Base-by-base conservation (phyloP, 2,797 vertebrate species). In the Cottoperca gobio region DNA sequence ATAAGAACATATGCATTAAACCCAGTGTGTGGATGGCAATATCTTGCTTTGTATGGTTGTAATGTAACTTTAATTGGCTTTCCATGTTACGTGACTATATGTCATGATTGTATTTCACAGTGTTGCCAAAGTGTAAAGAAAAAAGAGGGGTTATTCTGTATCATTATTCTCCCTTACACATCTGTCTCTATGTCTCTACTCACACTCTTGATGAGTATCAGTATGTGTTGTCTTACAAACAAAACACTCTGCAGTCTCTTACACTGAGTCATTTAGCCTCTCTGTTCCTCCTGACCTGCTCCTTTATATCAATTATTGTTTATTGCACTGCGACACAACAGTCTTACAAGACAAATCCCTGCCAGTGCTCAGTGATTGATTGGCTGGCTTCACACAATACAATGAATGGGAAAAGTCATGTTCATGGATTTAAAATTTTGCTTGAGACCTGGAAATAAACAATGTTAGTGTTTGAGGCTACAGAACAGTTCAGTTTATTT, bases 251-350 rank as follows among this genome's bases (percentile, higher is more conserved):
- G 80, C 70, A 59, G 74, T 73, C 77, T 79, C 55, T 83, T 81
- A 81, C 62, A 24, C 66, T 48, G 62, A 88, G 73, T 78, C 71
- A 88, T 88, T 70, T 40, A 70, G 37, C 58, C 54, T 68, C 68
- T 31, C 58, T 59, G 12, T 70, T 59, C 72, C 55, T 26, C 64
- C 78, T 59, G 73, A 80, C 76, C 52, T 49, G 37, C 81, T 84
- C 78, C 81, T 90, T 89, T 77, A 81, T 89, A 81, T 90, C 86
- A 82, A 81, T 89, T 83, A 86, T 66, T 68, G 43, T 82, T 84
- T 83, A 88, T 84, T 89, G 76, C 79, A 55, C 68, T 85, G 82
- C 28, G 8, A 86, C 88, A 82, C 54, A 54, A 65, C 39, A 50
- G 67, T 42, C 83, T 59, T 79, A 53, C 24, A 67, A 63, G 78